Base-by-base conservation (phyloP, 64 coral and sea anemone genomes). In the Porites lutea region DNA sequence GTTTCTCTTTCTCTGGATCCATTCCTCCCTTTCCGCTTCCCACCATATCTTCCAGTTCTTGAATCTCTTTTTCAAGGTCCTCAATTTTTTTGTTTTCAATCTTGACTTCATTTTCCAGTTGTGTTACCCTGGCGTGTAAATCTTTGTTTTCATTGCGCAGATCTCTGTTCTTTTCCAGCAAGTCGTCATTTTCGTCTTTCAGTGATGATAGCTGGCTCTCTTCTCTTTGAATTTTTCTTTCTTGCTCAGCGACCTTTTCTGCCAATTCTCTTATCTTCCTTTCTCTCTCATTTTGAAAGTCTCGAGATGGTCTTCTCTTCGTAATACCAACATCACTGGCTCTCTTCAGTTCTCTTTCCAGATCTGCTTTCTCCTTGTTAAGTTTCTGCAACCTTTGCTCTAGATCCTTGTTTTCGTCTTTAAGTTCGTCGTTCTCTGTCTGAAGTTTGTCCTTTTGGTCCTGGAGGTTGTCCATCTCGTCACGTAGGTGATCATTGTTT, bases 401-500 rank as follows among this genome's bases (percentile, higher is more conserved):
- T 16, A 91, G 68, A 71, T 91, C 68, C 7, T 80, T 21, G 10
- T 83, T 53, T 18, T 86, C 67, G 4, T 37, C 51, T 23, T 70
- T 58, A 22, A 93, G 15, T 11, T 87, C 91, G 19, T 58, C 58
- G 11, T 82, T 22, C 68, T 97, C 95, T 23, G 90, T 4, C 20
- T 91, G 88, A 50, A 94, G 70, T 2, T 83, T 97, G 48, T 91
- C 95, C 51, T 94, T 97, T 65, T 79, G 82, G 37, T 97, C 92
- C 84, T 91, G 87, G 1, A 97, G 72, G 49, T 75, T 60, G 27
- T 88, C 82, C n/a, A 94, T 97, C 6, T 97, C 92, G 44, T 83
- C 90, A 83, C 88, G 52, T 58, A 91, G 82, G n/a, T 97, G 88
- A 27, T 90, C 84, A 37, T 77, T 94, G 48, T 91, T 90, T 53